phyloP scores from a whole-genome alignment of 2,888 invertebrate genomes.

The Nymphalis c-album region DNA sequence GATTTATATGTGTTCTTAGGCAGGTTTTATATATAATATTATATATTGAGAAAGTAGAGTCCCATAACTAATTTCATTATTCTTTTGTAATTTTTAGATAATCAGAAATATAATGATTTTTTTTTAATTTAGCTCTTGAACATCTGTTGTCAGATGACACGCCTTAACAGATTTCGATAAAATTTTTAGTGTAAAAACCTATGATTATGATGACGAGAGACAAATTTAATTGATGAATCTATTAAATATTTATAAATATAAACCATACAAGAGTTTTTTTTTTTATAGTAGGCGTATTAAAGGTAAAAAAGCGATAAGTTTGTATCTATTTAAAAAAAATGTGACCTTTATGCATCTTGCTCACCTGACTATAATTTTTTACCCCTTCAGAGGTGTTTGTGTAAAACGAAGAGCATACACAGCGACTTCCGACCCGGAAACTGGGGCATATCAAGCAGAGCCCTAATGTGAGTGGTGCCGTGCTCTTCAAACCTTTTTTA shows the following conservation, averaged over 20 bases:
- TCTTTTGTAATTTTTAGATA: no score
- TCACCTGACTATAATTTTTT: slow-evolving; percentile 16
- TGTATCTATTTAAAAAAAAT: neutral
- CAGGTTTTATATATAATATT: no score
- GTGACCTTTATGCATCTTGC: neutral
- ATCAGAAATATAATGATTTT: no score
- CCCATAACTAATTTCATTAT: no score
- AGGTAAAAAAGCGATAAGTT: neutral
- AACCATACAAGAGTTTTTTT: neutral
- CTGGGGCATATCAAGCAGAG: slow-evolving; percentile 39
- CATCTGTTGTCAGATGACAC: no score
- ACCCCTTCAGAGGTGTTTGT: slow-evolving; percentile 31
- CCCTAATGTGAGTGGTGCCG: slow-evolving; percentile 36
- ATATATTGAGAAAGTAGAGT: no score
- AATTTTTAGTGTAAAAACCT: no score
- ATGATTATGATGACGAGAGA: no score
- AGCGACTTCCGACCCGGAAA: slow-evolving; percentile 38
- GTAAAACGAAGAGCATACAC: slow-evolving; percentile 37
- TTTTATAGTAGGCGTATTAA: neutral
- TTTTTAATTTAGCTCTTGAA: no score
- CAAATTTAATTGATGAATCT: neutral
- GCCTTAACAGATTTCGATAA: no score
- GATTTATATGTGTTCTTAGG: no score
- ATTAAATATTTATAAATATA: neutral
- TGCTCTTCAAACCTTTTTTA: slow-evolving; percentile 30